Base-by-base conservation (phyloP, 2,888 invertebrate species). In the Xylocampa areola region DNA sequence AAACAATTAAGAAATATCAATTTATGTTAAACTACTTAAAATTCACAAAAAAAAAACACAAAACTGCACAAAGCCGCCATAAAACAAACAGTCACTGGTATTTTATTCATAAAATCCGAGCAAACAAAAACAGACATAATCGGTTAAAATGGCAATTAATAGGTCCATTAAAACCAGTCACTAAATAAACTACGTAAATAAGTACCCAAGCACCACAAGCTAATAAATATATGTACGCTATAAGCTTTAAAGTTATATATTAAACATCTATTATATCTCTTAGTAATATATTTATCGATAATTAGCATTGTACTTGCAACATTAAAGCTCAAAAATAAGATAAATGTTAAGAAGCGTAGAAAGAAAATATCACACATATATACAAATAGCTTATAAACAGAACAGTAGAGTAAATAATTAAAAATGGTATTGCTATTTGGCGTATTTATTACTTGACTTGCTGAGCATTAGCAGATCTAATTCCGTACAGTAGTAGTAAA, bases 181-280 rank as follows among this genome's bases (percentile, higher is more conserved):
- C 72, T 70, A 77, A n/a, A n/a, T 68, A 80, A 58, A 81, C 78
- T 87, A 89, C 79, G 82, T 77, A 84, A 78, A 83, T 81, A 88
- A 85, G 80, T 87, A 90, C 91, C 92, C 90, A 91, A 90, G 89
- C 92, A 92, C 92, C 93, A 81, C 77, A 89, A 89, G 87, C 89
- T 74, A 84, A 86, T 86, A 88, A 88, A 90, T 86, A 88, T 87
- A 87, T 79, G 81, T 81, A 80, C 60, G 79, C 73, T 54, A 67
- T 82, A 85, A 83, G 76, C 86, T 81, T 67, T 80, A 79, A 81
- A 83, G 79, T 77, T 58, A 87, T 86, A 85, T 81, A 79, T 87
- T 88, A 89, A 81, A 88, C 87, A 91, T 89, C 86, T 88, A 90
- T 88, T 74, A 82, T 52, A 76, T 77, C 74, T 80, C 85, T 75